Percentiles rank a stretch among this genome's conserved stretches.
Conservation (phyloP, 2,888 invertebrate species). For the Oscheius sp. region DNA sequence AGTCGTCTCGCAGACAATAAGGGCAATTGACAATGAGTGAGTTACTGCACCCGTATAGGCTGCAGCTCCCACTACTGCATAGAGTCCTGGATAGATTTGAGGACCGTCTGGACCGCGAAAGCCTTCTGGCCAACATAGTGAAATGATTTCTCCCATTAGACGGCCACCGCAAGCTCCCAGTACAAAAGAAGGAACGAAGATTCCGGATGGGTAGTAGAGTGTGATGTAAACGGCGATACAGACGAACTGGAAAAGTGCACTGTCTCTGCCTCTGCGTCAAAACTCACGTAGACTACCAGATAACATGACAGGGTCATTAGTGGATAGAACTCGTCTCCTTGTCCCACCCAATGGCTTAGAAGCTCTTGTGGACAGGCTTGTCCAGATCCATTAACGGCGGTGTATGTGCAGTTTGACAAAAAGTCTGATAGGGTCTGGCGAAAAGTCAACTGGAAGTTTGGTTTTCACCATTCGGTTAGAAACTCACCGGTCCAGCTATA, state of each 20-base stretch:
- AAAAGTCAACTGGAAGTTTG: slow-evolving; percentile 51
- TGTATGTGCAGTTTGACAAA: slow-evolving; percentile 61
- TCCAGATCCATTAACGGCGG: slow-evolving; percentile 41
- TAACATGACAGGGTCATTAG: slow-evolving; percentile 50
- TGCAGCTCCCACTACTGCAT: slow-evolving; percentile 88
- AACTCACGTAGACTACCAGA: slow-evolving; percentile 47
- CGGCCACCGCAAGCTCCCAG: slow-evolving; percentile 70
- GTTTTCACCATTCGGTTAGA: background rate
- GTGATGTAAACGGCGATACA: slow-evolving; percentile 60
- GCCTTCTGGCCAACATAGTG: slow-evolving; percentile 90
- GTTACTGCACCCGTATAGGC: slow-evolving; percentile 96
- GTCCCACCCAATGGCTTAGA: slow-evolving; percentile 52
- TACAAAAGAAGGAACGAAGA: slow-evolving; percentile 96
- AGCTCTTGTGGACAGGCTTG: slow-evolving; percentile 52
- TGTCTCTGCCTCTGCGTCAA: background rate
- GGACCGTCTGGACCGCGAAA: slow-evolving; percentile 84
- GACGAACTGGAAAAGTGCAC: slow-evolving; percentile 49
- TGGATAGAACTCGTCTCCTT: slow-evolving; percentile 39
- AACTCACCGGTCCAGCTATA: slow-evolving; percentile 75
- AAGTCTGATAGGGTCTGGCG: slow-evolving; percentile 61
- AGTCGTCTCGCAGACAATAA: slow-evolving; percentile 97
- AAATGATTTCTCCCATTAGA: slow-evolving; percentile 80
- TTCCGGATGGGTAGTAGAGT: slow-evolving; percentile 78
- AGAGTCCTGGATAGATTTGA: slow-evolving; percentile 90
- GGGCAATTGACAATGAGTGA: slow-evolving; percentile 95